A percentile compares a stretch with the other conserved stretches of the same genome.
Conservation (phyloP, 2,797 vertebrate species). For the Anomalospiza imberbis region DNA sequence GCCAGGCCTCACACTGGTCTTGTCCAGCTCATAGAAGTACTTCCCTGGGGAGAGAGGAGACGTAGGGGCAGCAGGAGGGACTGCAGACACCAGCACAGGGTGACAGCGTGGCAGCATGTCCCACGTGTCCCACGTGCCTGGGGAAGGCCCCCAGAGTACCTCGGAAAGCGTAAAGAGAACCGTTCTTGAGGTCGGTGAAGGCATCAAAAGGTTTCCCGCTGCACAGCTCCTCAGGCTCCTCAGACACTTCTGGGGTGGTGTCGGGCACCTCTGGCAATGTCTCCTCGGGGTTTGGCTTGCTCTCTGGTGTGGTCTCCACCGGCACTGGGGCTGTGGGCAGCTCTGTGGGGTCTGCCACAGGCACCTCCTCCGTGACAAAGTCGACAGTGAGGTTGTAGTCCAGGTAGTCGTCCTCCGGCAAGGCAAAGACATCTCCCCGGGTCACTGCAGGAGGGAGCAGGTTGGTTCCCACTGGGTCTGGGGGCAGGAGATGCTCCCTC, state of each 20-base stretch:
- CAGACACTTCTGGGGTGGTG: rapidly evolving
- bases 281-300: rapidly evolving
- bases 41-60: slow-evolving; percentile 74
- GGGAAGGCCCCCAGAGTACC: slow-evolving; percentile 68
- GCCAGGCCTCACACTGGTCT: slow-evolving; percentile 79
- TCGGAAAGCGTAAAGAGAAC: slow-evolving; percentile 91
- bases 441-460: slow-evolving; percentile 66
- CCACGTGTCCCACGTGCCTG: neutral
- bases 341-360: rapidly evolving
- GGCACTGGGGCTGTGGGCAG: rapidly evolving
- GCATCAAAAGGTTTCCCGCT: slow-evolving; percentile 87
- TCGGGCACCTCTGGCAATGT: neutral
- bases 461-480: neutral
- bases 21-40: slow-evolving; percentile 92
- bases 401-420: slow-evolving; percentile 83
- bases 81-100: neutral
- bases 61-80: neutral
- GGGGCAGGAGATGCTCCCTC: neutral
- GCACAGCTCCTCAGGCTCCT: slow-evolving; percentile 79
- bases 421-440: slow-evolving; percentile 87
- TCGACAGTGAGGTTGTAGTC: neutral
- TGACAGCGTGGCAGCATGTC: rapidly evolving
- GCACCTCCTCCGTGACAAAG: rapidly evolving
- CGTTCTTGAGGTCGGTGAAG: slow-evolving; percentile 92
- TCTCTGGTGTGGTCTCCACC: rapidly evolving